Conservation (phyloP, 2,888 invertebrate genomes). For the Monochamus alternatus region DNA sequence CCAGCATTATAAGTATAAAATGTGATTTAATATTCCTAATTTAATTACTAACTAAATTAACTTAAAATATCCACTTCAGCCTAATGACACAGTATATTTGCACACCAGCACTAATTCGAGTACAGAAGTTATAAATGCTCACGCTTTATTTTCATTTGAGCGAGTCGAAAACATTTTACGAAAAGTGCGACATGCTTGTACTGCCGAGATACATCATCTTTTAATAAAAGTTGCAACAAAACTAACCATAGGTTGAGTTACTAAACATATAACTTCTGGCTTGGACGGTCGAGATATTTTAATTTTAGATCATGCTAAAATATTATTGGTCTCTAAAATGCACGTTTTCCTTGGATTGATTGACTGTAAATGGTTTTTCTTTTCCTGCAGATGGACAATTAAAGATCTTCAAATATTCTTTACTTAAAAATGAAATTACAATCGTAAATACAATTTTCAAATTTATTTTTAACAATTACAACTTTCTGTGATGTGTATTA, state of each 20-base stretch:
- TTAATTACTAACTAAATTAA: background rate
- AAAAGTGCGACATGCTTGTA: conserved; percentile 13
- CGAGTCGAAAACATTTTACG: conserved; percentile 18
- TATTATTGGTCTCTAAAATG: conserved; percentile 50
- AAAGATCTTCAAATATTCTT: background rate
- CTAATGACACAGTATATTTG: conserved; percentile 3
- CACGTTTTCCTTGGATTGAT: conserved; percentile 5
- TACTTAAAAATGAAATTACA: conserved; percentile 3
- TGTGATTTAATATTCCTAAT: background rate
- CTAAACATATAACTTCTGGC: conserved; percentile 32
- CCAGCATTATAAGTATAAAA: too few relatives aligned
- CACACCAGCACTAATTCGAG: conserved; percentile 17
- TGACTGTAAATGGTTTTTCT: conserved; percentile 2
- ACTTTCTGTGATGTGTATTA: too few relatives aligned
- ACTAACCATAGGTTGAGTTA: conserved; percentile 36
- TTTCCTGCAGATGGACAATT: background rate
- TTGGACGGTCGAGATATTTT: conserved; percentile 53
- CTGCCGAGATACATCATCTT: conserved; percentile 42
- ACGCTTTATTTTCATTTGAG: conserved; percentile 10
- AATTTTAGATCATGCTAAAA: conserved; percentile 58
- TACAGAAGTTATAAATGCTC: background rate
- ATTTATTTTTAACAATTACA: background rate
- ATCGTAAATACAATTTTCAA: conserved; percentile 17
- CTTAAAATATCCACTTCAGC: background rate
- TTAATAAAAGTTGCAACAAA: conserved; percentile 37